phyloP scores from a whole-genome alignment of 2,888 invertebrate genomes.

The Agriopis leucophaearia region DNA sequence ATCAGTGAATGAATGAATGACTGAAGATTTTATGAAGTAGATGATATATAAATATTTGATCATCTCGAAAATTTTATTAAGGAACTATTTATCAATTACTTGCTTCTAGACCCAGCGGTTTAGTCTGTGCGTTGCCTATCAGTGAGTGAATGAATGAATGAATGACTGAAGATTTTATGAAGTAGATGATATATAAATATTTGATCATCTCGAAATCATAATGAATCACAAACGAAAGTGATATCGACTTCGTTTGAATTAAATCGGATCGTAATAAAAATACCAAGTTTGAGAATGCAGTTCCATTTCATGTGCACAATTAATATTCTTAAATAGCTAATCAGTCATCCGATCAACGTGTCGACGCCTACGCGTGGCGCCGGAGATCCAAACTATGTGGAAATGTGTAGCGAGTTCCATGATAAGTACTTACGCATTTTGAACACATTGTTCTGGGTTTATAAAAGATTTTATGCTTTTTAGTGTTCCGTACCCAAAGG shows the following conservation, averaged over 20 bases:
- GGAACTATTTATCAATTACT: no score
- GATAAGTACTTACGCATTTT: slow-evolving; percentile 26
- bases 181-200: neutral
- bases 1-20: no score
- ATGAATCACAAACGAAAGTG: slow-evolving; percentile 1
- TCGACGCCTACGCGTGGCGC: slow-evolving; percentile 76
- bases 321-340: slow-evolving; percentile 81
- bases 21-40: neutral
- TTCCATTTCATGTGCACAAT: slow-evolving; percentile 74
- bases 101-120: no score
- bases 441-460: slow-evolving; percentile 14
- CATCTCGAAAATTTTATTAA: neutral
- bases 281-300: slow-evolving; percentile 62
- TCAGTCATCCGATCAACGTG: slow-evolving; percentile 80
- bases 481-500: neutral
- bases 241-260: slow-evolving; percentile 16
- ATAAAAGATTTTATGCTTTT: slow-evolving; percentile 16
- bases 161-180: no score
- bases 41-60: neutral
- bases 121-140: no score
- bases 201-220: neutral
- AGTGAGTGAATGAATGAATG: no score
- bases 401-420: slow-evolving; percentile 40
- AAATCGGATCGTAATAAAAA: slow-evolving; percentile 59
- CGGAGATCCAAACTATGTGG: slow-evolving; percentile 46